These are phyloP conservation scores for Chironomus tentans DNA, from an alignment of 2,888 invertebrate genomes.

Conservation along the genomic window DNA sequence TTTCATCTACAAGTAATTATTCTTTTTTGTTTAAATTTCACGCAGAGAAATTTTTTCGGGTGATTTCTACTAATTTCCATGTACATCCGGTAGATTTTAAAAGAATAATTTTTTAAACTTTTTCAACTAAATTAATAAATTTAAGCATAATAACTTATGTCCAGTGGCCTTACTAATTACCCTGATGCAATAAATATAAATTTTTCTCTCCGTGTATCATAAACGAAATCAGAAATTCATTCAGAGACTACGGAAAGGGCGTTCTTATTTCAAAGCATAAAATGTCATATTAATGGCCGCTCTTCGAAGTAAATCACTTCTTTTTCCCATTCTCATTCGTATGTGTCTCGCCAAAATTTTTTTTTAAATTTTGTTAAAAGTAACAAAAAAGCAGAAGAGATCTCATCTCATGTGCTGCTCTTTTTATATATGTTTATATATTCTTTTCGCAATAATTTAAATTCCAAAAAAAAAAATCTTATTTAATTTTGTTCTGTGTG, in stretches of 20 bases:
- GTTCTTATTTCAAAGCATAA: slow-evolving; percentile 20
- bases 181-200: too few species aligned
- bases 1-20: slow-evolving; percentile 9
- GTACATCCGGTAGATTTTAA: too few species aligned
- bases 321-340: not conserved
- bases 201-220: not conserved
- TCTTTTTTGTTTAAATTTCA: not conserved
- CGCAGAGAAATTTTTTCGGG: not conserved
- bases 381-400: too few species aligned
- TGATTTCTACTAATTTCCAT: too few species aligned
- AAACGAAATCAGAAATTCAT: not conserved
- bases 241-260: slow-evolving; percentile 1
- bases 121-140: too few species aligned
- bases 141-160: too few species aligned
- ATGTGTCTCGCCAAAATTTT: not conserved
- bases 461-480: slow-evolving; percentile 2
- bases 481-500: not conserved
- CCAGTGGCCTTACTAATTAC: too few species aligned
- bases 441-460: slow-evolving; percentile 6
- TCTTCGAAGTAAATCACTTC: slow-evolving; percentile 17
- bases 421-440: not conserved
- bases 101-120: too few species aligned
- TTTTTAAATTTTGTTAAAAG: not conserved
- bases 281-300: slow-evolving; percentile 25
- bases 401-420: not conserved